These are phyloP conservation scores for Tricholaema leucomelas DNA, from an alignment of 2,113 vertebrate species.

Conservation along the genomic window DNA sequence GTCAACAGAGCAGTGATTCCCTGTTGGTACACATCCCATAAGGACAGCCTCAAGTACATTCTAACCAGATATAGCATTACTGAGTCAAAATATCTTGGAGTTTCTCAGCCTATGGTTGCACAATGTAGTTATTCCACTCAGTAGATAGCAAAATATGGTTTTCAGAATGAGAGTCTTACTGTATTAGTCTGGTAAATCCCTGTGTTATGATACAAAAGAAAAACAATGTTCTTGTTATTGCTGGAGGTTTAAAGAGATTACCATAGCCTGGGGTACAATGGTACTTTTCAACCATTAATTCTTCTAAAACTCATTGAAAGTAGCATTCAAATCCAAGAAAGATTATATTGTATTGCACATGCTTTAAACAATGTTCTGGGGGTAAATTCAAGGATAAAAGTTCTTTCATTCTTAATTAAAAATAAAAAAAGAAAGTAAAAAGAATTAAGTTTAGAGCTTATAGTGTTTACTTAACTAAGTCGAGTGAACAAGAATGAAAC, in stretches of 20 bases:
- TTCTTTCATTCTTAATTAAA: slow-evolving; percentile 19
- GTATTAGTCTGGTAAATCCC: slow-evolving; percentile 49
- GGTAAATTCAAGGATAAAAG: background rate
- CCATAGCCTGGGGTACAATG: slow-evolving; percentile 40
- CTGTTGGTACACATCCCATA: background rate
- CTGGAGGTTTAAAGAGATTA: slow-evolving; percentile 47
- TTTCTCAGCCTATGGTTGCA: background rate
- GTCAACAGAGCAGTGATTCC: background rate
- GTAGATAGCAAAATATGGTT: slow-evolving; percentile 32
- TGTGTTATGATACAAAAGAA: slow-evolving; percentile 59
- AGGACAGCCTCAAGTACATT: background rate
- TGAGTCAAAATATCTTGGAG: background rate
- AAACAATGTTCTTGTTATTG: slow-evolving; percentile 65
- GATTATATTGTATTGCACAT: slow-evolving; percentile 22
- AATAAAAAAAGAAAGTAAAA: background rate
- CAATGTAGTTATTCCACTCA: background rate
- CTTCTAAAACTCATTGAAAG: slow-evolving; percentile 17
- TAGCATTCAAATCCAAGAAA: slow-evolving; percentile 36
- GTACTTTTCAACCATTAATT: slow-evolving; percentile 50
- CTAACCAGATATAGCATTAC: background rate
- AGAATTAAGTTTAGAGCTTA: background rate
- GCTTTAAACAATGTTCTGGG: slow-evolving; percentile 14
- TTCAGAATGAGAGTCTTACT: slow-evolving; percentile 18
- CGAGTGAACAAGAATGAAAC: slow-evolving; percentile 8
- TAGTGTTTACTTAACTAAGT: background rate